Evolutionary conservation across 2,888 invertebrate species (phyloP), one percentile per base, ranked within the genome.

Genomic region (Cancer borealis): DNA sequence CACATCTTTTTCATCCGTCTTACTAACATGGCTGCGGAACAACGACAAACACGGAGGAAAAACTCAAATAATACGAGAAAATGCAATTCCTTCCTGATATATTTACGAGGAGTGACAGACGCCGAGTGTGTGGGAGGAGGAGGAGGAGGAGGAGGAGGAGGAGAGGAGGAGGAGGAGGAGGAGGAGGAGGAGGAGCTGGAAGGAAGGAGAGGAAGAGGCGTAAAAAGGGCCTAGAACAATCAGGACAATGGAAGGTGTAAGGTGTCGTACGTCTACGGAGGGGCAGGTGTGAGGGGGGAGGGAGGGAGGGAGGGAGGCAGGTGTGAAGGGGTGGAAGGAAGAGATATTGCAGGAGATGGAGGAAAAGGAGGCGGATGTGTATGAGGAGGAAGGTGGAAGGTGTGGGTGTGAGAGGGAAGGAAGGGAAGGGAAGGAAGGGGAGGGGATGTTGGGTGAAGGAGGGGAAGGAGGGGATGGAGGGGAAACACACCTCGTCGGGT

Each of bases 41-140:
- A 12, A 79, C 79, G 26, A 79, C 30, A 79, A 79, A 79, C 79
- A 79, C 12, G n/a, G 79, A 79, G 30, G 26, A 79, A 79, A 84
- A 30, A 30, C 39, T 84, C 84, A 84, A 84, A 84, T 84, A 84
- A 84, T 39, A 84, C 84, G 84, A 84, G 84, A 84, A 84, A 84
- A 84, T 84, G 84, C 84, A 84, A 84, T 84, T 84, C 84, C 84
- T 39, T 84, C 84, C 84, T 39, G 84, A 84, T 84, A 39, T 84
- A 84, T 84, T 84, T 84, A 84, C 84, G 84, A 84, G 84, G 84
- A 84, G 84, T 84, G 84, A 84, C 84, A 84, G 84, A 84, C 84
- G 84, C 84, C 84, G 84, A 84, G 84, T 84, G 84, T 84, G 84
- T 30, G 26, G 84, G 39, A 45, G 17, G 26, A 39, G 49, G 45